A percentile compares a stretch with the other conserved stretches of the same genome.
Evolutionary conservation across 2,113 vertebrate species (phyloP).

Genomic region (Microtus oregoni): DNA sequence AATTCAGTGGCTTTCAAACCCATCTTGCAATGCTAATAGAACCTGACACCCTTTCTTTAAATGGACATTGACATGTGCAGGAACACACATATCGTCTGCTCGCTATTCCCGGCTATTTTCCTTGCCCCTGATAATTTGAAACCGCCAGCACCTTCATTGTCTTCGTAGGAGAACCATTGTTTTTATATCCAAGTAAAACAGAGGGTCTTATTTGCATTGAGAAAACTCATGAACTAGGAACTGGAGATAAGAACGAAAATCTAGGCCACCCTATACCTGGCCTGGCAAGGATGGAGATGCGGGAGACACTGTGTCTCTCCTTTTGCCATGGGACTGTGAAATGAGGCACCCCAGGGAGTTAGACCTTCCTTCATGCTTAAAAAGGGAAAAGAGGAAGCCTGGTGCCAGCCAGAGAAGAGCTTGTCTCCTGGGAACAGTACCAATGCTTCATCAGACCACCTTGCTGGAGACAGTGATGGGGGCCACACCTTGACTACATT

Average conservation of each 20-base stretch:
- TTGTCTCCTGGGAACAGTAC: background rate
- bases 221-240: slow-evolving; percentile 33
- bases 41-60: slow-evolving; percentile 15
- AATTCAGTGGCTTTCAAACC: background rate
- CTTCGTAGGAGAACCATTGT: slow-evolving; percentile 9
- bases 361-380: background rate
- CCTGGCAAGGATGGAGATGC: background rate
- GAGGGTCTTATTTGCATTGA: slow-evolving; percentile 26
- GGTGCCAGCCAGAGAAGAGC: background rate
- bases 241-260: background rate
- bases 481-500: background rate
- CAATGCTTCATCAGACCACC: background rate
- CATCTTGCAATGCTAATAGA: background rate
- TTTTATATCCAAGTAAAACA: slow-evolving; percentile 44
- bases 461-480: background rate
- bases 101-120: background rate
- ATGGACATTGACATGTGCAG: background rate
- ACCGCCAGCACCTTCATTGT: background rate
- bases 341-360: background rate
- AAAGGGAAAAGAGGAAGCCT: background rate
- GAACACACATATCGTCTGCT: background rate
- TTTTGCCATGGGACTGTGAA: background rate
- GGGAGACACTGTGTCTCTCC: background rate
- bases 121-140: slow-evolving; percentile 29
- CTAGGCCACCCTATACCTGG: background rate